Conservation (phyloP, 1,140 invertebrate species). For the Drosophila sucinea region DNA sequence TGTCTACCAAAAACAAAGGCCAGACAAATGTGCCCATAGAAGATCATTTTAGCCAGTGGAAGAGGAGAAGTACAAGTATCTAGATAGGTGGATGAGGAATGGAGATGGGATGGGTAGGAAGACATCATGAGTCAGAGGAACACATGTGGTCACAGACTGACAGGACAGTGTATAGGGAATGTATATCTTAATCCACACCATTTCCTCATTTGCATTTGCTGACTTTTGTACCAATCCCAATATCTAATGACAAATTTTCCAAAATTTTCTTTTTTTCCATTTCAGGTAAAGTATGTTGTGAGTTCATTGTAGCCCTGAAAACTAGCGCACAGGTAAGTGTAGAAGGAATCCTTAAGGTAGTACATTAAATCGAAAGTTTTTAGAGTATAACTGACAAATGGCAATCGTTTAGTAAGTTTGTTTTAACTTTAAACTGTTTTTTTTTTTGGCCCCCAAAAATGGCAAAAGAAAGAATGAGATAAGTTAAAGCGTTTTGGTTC, state of each 20-base stretch:
- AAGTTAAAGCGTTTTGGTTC: slow-evolving; percentile 8
- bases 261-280: slow-evolving; percentile 13
- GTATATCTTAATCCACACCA: slow-evolving; percentile 64
- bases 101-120: slow-evolving; percentile 1
- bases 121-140: slow-evolving; percentile 11
- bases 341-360: not conserved
- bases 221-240: too few relatives aligned
- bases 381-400: too few relatives aligned
- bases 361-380: too few relatives aligned
- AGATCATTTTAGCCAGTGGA: slow-evolving; percentile 51
- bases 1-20: slow-evolving; percentile 45
- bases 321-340: slow-evolving; percentile 61
- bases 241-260: not conserved
- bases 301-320: slow-evolving; percentile 8
- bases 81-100: slow-evolving; percentile 21
- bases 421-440: not conserved
- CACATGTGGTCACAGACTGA: slow-evolving; percentile 58
- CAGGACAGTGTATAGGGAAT: slow-evolving; percentile 17
- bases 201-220: slow-evolving; percentile 62
- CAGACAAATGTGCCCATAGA: slow-evolving; percentile 66
- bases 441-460: not conserved
- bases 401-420: slow-evolving; percentile 3
- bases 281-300: slow-evolving; percentile 71
- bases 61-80: not conserved
- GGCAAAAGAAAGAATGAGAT: not conserved